A percentile compares a stretch with the other conserved stretches of the same genome.
phyloP scores from a whole-genome alignment of 2,797 vertebrate species.

The Dendrocincla fuliginosa region DNA sequence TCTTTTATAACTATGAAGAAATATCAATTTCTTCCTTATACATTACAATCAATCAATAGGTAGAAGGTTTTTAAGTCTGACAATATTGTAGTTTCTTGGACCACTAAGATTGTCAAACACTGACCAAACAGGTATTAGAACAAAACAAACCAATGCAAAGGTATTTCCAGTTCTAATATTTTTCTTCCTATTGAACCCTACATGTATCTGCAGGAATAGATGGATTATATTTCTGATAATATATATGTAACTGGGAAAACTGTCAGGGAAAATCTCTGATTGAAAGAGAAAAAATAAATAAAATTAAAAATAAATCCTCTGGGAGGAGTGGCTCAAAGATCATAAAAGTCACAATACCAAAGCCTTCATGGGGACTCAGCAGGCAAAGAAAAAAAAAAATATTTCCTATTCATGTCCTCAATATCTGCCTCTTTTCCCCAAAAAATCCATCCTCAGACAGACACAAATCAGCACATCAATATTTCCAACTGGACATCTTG shows the following conservation, averaged over 20 bases:
- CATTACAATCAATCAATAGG: not conserved
- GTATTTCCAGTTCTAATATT: not conserved
- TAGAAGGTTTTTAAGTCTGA: not conserved
- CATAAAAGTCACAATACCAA: not conserved
- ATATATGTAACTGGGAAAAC: not conserved
- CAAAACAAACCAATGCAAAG: not conserved
- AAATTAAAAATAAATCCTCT: not conserved
- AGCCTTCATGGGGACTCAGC: not conserved
- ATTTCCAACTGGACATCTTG: fast-evolving
- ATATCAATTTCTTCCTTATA: not conserved
- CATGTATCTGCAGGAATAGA: not conserved
- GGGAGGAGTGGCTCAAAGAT: not conserved
- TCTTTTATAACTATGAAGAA: not conserved
- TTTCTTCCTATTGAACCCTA: not conserved
- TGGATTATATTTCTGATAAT: not conserved
- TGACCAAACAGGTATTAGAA: not conserved
- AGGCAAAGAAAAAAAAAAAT: not conserved
- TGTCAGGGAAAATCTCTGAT: not conserved
- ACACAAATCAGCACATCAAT: not conserved
- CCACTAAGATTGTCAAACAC: not conserved
- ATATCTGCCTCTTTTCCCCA: not conserved
- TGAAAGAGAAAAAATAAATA: not conserved
- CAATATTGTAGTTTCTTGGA: not conserved
- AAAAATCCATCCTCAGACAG: not conserved
- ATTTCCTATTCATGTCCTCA: not conserved